These are phyloP conservation scores for Leptogaster cylindrica DNA, from an alignment of 2,888 invertebrate species.

Conservation along the genomic window DNA sequence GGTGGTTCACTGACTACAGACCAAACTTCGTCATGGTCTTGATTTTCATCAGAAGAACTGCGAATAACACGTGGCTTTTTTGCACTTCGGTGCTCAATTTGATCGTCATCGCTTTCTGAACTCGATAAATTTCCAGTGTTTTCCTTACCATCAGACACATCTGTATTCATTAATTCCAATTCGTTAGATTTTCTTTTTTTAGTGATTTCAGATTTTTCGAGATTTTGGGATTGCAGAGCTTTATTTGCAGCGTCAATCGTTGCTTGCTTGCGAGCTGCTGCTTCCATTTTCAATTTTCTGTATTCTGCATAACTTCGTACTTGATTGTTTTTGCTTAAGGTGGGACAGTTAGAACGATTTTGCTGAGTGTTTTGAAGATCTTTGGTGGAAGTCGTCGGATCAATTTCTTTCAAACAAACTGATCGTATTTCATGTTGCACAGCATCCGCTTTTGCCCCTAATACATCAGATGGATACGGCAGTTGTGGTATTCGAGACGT, in stretches of 20 bases:
- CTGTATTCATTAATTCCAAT: no score
- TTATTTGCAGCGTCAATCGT: conserved; percentile 4
- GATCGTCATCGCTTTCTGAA: no score
- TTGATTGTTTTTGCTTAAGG: not conserved
- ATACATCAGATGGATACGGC: not conserved
- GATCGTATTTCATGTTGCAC: conserved; percentile 4
- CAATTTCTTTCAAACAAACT: conserved; percentile 2
- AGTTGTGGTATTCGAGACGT: not conserved
- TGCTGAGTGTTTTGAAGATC: not conserved
- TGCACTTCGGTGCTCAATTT: no score
- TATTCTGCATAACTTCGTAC: conserved; percentile 11
- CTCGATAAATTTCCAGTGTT: no score
- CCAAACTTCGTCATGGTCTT: no score
- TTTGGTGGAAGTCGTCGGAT: not conserved
- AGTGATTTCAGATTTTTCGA: no score
- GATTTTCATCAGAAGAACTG: no score
- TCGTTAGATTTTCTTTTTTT: no score
- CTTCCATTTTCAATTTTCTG: not conserved
- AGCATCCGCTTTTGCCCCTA: not conserved
- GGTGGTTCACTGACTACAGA: no score
- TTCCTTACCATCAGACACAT: no score
- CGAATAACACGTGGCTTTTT: no score
- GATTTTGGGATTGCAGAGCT: not conserved
- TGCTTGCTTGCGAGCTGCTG: not conserved
- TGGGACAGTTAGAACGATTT: not conserved